Evolutionary conservation across 2,888 invertebrate species (phyloP), one percentile per base, ranked within the genome.

Genomic region (Ephialtes manifestator): DNA sequence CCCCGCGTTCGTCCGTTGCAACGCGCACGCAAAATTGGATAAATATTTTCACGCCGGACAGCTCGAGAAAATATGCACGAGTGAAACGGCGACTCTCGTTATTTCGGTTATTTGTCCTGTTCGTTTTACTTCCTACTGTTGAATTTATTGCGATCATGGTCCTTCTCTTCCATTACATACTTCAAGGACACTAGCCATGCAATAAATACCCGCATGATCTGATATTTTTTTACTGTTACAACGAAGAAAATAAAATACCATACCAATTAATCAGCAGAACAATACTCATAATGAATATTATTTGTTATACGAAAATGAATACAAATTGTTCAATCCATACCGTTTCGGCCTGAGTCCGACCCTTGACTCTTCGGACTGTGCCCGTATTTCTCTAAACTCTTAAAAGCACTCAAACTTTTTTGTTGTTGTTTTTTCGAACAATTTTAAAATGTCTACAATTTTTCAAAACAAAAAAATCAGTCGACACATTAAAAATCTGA

Each of bases 41-140:
- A 82, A 82, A 77, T 76, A 82, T 82, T 82, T 76, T 65, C 51
- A 31, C 53, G 70, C 53, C 18, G 39, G 58, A 18, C 53, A 53
- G 15, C 18, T 10, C 63, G 20, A 18, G 68, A 63, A 63, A 76
- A 63, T 70, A 70, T 70, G 18, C 60, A 24, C 20, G 20, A n/a
- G 31, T 7, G 4, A 43, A 65, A 18, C 28, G 39, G n/a, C 39
- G 65, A 11, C 35, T 39, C 55, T 77, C 31, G 31, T 65, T 20
- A 68, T 77, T 68, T 58, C 55, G 28, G 24, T 77, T 53, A 55
- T 76, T 67, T 43, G 51, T 65, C 51, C 48, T 3, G 24, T 53
- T 65, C 7, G 20, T 53, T 51, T 8, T 4, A 20, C 20, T 39
- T 39, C 39, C 35, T 39, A 18, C 65, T 18, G 1, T 65, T 65